Conservation (phyloP, 2,797 vertebrate genomes). For the Halcyon chelicuti region DNA sequence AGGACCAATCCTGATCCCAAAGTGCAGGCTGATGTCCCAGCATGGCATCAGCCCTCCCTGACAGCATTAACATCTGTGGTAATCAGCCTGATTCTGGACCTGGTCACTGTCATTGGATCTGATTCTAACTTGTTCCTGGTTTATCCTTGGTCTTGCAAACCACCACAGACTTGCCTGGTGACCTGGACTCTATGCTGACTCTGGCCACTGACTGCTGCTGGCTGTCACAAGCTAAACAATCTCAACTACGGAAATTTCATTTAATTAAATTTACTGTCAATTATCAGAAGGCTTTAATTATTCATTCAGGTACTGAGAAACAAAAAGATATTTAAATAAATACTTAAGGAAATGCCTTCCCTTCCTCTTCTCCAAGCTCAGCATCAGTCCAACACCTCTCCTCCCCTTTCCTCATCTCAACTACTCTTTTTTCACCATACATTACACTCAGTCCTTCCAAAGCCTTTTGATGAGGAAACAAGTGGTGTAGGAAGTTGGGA, state of each 20-base stretch:
- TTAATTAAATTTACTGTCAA: not conserved
- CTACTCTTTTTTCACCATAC: not conserved
- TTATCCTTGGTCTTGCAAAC: not conserved
- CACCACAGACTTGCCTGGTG: not conserved
- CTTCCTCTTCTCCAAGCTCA: not conserved
- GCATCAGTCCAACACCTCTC: not conserved
- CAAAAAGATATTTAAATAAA: not conserved
- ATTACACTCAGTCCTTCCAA: not conserved
- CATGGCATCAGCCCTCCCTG: accelerated
- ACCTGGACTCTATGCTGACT: not conserved
- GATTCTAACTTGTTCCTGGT: not conserved
- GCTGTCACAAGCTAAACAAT: not conserved
- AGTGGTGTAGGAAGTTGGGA: not conserved
- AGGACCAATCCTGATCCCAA: accelerated
- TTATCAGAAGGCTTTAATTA: not conserved
- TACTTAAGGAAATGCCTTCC: not conserved
- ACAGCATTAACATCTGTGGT: not conserved
- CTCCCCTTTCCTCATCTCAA: not conserved
- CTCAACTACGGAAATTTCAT: not conserved
- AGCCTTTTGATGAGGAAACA: not conserved
- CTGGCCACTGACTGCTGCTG: not conserved
- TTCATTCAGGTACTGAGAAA: not conserved
- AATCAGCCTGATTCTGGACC: not conserved
- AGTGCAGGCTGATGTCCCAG: not conserved
- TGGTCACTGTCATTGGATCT: not conserved